Evolutionary conservation across 2,113 vertebrate species (phyloP), one percentile per base, ranked within the genome.

Genomic region (Rissa tridactyla): DNA sequence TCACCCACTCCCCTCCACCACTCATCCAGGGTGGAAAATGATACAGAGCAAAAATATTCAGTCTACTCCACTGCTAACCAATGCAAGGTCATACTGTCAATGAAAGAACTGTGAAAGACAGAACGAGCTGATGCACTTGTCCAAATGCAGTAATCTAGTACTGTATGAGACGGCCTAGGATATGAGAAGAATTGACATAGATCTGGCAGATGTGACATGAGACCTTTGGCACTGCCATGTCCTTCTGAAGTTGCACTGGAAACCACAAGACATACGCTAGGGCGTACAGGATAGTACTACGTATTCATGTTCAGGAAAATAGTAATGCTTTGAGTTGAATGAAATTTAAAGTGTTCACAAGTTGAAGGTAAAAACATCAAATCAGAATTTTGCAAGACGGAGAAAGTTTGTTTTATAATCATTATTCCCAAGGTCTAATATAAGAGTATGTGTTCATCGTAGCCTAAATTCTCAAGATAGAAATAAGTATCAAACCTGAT

Each of bases 81-180:
- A 46, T 7, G 34, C 5, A 29, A 34, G 38, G 14, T 11, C 2
- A 0, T 25, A 27, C 9, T 38, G 17, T 22, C 0, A 4, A 15
- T 51, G 32, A 72, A 75, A 54, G 23, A 78, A 32, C 54, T 19
- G 8, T 61, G 26, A 81, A 77, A 55, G 16, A 42, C 11, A 36
- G 19, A 36, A 38, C 77, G 18, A 46, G 13, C 1, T 8, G 30
- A 27, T 57, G 9, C 9, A 23, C 11, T 30, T 83, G 9, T 61
- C 22, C 51, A 61, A 54, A 65, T 30, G 18, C 23, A 66, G 30
- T 3, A 5, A 55, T 9, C 34, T 32, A n/a, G 8, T 15, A 34
- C 12, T 42, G 3, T 25, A 25, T 66, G 42, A 91, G 29, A 40
- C n/a, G 32, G 3, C 13, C 13, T 18, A 44, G 34, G 13, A 29